A percentile compares a stretch with the other conserved stretches of the same genome.
Evolutionary conservation across 2,888 invertebrate species (phyloP).

Genomic region (Caenorhabditis panamensis): DNA sequence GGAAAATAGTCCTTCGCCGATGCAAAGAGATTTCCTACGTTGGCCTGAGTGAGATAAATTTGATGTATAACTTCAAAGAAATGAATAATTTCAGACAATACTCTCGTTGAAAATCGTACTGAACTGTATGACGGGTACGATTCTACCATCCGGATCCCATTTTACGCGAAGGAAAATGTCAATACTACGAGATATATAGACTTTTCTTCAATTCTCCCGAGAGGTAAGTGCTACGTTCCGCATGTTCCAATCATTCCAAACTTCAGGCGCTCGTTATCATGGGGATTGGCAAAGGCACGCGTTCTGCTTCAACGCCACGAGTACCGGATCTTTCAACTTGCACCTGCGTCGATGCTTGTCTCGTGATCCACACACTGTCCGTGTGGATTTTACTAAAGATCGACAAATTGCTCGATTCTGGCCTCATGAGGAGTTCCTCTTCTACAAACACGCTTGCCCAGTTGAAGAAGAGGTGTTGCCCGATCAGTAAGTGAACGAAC

Average conservation of each 20-base stretch:
- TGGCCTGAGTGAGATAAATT: neutral
- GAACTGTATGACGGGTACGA: too few relatives aligned
- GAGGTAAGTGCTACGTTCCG: neutral
- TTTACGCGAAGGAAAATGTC: neutral
- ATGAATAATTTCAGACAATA: too few relatives aligned
- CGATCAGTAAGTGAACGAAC: slow-evolving; percentile 23
- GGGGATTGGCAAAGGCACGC: slow-evolving; percentile 10
- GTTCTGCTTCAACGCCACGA: slow-evolving; percentile 32
- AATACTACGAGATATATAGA: slow-evolving; percentile 18
- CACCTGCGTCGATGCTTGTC: slow-evolving; percentile 20
- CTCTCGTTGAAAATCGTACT: too few relatives aligned
- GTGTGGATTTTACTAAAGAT: neutral
- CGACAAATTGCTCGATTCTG: slow-evolving; percentile 12
- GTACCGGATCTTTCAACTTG: slow-evolving; percentile 16
- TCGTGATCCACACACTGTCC: neutral
- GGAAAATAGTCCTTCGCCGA: neutral
- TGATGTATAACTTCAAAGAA: too few relatives aligned
- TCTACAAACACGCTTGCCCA: slow-evolving; percentile 3
- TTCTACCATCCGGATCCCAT: slow-evolving; percentile 3
- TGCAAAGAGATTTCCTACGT: neutral
- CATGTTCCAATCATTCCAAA: neutral
- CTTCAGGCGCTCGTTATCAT: neutral
- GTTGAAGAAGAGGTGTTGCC: slow-evolving; percentile 15
- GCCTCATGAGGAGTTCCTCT: neutral
- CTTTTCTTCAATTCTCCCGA: slow-evolving; percentile 37